Conservation (phyloP, 2,113 vertebrate genomes). For the Rhinolophus ferrumequinum region DNA sequence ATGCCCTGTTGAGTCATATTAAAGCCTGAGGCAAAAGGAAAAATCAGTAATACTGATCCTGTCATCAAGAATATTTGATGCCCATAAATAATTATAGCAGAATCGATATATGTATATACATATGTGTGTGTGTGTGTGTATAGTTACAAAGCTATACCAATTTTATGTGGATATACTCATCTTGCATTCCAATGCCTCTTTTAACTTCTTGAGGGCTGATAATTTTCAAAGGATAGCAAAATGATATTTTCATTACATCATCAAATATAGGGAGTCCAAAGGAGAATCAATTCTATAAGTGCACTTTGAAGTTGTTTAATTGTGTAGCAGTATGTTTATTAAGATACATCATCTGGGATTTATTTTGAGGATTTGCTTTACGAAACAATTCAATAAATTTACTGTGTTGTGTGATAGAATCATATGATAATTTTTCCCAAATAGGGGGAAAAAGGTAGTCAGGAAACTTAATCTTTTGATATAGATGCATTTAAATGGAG, state of each 20-base stretch:
- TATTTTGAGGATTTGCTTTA: not conserved
- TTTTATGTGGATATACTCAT: not conserved
- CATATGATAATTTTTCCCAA: not conserved
- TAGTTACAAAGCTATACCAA: not conserved
- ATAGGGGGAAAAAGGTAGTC: not conserved
- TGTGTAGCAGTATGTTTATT: not conserved
- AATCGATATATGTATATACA: not conserved
- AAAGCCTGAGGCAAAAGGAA: not conserved
- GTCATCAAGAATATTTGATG: not conserved
- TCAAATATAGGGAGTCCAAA: not conserved
- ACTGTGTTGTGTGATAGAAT: not conserved
- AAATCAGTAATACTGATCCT: not conserved
- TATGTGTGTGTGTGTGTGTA: too few relatives aligned
- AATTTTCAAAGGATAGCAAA: not conserved
- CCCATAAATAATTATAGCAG: not conserved
- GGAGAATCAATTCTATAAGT: not conserved
- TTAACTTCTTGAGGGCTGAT: not conserved
- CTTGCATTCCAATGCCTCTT: not conserved
- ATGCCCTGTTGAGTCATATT: not conserved
- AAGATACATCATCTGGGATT: not conserved
- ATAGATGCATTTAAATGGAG: not conserved
- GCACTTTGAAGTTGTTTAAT: not conserved
- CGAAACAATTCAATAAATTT: not conserved
- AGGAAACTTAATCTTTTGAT: not conserved
- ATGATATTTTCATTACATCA: not conserved